These are phyloP conservation scores for Dendrophyllia cribrosa DNA, from an alignment of 64 coral and sea anemone species.

Conservation along the genomic window DNA sequence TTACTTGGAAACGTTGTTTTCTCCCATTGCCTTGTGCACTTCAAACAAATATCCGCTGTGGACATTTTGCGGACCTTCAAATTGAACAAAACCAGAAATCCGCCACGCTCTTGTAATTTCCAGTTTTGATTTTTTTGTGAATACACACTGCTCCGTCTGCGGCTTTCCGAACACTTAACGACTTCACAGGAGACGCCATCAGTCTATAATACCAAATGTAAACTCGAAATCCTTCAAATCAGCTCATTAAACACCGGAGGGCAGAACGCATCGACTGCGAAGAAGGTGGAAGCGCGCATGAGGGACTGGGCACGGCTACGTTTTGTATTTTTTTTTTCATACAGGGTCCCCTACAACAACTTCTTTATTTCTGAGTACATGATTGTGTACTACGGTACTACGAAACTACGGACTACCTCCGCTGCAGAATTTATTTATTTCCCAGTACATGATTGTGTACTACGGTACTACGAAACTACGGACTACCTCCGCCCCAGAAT, in stretches of 20 bases:
- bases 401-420: not conserved
- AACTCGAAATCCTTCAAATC: not conserved
- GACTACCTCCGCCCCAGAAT: too few species aligned
- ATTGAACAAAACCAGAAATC: conserved; percentile 46
- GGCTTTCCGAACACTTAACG: not conserved
- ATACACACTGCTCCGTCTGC: conserved; percentile 9
- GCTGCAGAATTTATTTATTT: too few species aligned
- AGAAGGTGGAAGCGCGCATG: too few species aligned
- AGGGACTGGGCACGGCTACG: too few species aligned
- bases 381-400: not conserved
- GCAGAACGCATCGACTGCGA: too few species aligned
- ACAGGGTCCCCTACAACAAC: too few species aligned
- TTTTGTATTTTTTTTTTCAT: too few species aligned
- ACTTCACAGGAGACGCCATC: not conserved
- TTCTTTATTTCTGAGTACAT: too few species aligned
- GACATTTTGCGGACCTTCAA: not conserved
- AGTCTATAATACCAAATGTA: not conserved
- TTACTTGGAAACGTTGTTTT: conserved; percentile 30
- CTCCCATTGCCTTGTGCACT: not conserved
- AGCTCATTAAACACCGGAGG: too few species aligned
- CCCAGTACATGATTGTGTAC: not conserved
- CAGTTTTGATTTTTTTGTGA: conserved; percentile 38
- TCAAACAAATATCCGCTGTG: conserved; percentile 14
- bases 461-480: too few species aligned
- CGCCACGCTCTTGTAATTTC: not conserved